A percentile compares a stretch with the other conserved stretches of the same genome.
Evolutionary conservation across 2,113 vertebrate species (phyloP).

Genomic region (Pteronura brasiliensis): DNA sequence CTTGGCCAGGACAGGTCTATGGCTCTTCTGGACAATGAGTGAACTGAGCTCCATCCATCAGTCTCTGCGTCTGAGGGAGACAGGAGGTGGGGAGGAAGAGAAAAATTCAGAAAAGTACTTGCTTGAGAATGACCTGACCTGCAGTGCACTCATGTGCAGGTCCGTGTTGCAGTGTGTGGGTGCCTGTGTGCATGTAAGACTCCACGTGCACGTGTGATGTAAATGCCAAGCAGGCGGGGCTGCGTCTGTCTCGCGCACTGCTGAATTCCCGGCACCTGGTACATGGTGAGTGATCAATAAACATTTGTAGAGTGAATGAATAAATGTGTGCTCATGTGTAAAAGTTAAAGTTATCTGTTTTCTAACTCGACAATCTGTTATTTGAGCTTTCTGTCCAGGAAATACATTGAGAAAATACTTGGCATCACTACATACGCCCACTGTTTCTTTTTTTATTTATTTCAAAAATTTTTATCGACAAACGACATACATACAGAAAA

Average conservation of each 20-base stretch:
- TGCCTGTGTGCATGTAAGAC: fast-evolving
- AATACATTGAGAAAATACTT: constrained; percentile 28
- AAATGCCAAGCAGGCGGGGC: background rate
- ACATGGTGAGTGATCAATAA: background rate
- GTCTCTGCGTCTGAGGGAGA: background rate
- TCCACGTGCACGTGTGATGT: fast-evolving
- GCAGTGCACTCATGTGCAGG: fast-evolving
- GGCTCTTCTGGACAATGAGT: background rate
- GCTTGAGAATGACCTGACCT: fast-evolving
- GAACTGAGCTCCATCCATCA: background rate
- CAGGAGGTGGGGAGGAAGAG: background rate
- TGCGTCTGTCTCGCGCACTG: background rate
- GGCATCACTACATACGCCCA: background rate
- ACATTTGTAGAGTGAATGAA: constrained; percentile 37
- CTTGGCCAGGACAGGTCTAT: background rate
- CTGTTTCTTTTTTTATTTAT: constrained; percentile 1
- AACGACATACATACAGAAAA: background rate
- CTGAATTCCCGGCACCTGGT: constrained; percentile 11
- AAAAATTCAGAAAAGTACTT: too few species aligned
- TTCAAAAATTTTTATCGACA: background rate
- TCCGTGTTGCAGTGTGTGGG: fast-evolving
- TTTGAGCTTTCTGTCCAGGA: constrained; percentile 49
- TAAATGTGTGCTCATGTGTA: constrained; percentile 42
- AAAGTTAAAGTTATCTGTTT: constrained; percentile 48
- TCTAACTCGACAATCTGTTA: constrained; percentile 58